phyloP scores from a whole-genome alignment of 2,797 vertebrate genomes.

The Australoheros facetus region DNA sequence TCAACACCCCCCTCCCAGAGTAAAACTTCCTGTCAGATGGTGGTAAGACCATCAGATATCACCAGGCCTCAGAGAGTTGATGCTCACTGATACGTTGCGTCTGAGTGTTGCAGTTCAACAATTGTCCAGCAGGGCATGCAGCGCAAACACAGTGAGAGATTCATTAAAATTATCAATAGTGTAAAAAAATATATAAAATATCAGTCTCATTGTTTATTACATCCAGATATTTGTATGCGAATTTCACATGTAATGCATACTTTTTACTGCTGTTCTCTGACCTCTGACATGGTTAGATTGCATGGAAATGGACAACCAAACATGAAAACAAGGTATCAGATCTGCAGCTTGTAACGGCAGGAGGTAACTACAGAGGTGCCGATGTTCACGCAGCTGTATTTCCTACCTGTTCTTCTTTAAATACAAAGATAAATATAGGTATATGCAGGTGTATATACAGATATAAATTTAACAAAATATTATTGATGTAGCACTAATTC shows the following conservation, averaged over 20 bases:
- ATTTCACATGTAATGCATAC: background rate
- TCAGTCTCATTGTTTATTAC: background rate
- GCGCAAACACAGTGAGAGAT: background rate
- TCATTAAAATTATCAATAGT: background rate
- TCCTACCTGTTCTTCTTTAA: background rate
- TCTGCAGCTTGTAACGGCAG: background rate
- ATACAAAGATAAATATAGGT: background rate
- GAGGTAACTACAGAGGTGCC: background rate
- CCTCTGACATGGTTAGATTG: background rate
- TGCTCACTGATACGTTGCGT: background rate
- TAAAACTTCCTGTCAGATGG: constrained; percentile 9
- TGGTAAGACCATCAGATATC: background rate
- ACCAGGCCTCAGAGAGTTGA: background rate
- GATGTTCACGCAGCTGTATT: background rate
- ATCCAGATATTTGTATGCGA: background rate
- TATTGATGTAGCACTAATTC: background rate
- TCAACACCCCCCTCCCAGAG: background rate
- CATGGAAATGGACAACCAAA: constrained; percentile 29
- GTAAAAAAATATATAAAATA: background rate
- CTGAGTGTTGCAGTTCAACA: background rate
- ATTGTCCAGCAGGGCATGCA: background rate
- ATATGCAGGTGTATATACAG: background rate
- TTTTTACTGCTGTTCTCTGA: background rate
- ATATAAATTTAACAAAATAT: background rate
- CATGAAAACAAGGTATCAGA: background rate